A percentile compares a stretch with the other conserved stretches of the same genome.
phyloP scores from a whole-genome alignment of 2,888 invertebrate genomes.

The Mythimna ferrago region DNA sequence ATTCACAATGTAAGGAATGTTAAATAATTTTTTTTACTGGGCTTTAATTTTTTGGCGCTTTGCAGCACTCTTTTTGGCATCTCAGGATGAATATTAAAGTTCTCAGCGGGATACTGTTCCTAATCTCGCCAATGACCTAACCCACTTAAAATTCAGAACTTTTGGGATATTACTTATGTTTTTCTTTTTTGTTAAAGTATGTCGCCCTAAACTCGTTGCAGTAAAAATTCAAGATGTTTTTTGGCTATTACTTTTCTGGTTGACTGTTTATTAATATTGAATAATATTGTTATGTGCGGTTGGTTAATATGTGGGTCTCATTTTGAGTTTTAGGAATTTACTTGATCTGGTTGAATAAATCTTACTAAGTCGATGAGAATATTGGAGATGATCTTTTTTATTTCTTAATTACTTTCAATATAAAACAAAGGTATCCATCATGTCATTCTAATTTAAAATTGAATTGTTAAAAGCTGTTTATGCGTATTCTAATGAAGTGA shows the following conservation, averaged over 20 bases:
- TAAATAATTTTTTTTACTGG: background rate
- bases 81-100: slow-evolving; percentile 29
- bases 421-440: background rate
- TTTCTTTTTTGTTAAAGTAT: slow-evolving; percentile 40
- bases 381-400: background rate
- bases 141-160: slow-evolving; percentile 43
- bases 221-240: background rate
- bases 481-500: slow-evolving; percentile 29
- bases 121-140: slow-evolving; percentile 55
- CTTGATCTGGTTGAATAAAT: background rate
- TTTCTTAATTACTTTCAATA: background rate
- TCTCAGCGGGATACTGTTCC: slow-evolving; percentile 50
- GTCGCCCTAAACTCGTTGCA: slow-evolving; percentile 19
- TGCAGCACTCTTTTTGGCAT: slow-evolving; percentile 34
- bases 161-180: slow-evolving; percentile 21
- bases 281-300: background rate
- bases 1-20: no score
- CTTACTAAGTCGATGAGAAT: background rate
- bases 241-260: slow-evolving; percentile 2
- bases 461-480: slow-evolving; percentile 16
- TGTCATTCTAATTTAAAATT: background rate
- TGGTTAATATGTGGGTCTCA: background rate
- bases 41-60: background rate
- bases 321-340: background rate
- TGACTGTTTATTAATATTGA: background rate